phyloP scores from a whole-genome alignment of 2,113 vertebrate species.

The Porphyrio hochstetteri region DNA sequence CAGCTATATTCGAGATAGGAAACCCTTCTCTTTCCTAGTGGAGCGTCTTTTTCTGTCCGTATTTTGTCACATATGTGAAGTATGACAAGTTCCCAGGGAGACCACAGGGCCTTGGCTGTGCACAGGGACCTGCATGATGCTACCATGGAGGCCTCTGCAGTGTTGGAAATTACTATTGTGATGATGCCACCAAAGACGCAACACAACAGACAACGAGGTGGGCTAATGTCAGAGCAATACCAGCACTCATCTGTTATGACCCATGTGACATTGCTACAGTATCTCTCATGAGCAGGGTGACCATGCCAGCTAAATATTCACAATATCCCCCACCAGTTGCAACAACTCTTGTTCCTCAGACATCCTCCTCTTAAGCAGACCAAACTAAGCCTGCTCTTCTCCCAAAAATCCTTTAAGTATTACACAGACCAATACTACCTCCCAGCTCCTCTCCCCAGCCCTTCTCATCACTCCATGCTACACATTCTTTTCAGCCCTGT shows the following conservation, averaged over 20 bases:
- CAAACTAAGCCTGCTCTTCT: background rate
- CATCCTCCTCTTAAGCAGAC: background rate
- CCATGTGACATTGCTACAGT: accelerated
- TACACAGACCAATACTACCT: background rate
- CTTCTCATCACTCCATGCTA: background rate
- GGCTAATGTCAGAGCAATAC: background rate
- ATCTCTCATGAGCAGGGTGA: background rate
- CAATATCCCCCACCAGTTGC: background rate
- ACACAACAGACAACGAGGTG: background rate
- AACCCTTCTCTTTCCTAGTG: background rate
- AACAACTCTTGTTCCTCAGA: background rate
- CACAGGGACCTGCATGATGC: background rate
- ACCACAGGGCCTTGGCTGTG: background rate
- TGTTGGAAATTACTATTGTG: background rate
- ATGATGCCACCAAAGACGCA: background rate
- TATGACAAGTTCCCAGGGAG: background rate
- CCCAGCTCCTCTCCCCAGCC: background rate
- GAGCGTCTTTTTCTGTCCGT: background rate
- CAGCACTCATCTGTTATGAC: background rate
- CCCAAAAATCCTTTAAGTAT: background rate
- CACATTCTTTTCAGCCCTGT: background rate
- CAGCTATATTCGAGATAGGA: background rate
- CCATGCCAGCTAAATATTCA: background rate
- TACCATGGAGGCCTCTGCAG: background rate
- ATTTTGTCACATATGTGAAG: background rate